phyloP scores from a whole-genome alignment of 2,888 invertebrate genomes.

The Mimachlamys varia region DNA sequence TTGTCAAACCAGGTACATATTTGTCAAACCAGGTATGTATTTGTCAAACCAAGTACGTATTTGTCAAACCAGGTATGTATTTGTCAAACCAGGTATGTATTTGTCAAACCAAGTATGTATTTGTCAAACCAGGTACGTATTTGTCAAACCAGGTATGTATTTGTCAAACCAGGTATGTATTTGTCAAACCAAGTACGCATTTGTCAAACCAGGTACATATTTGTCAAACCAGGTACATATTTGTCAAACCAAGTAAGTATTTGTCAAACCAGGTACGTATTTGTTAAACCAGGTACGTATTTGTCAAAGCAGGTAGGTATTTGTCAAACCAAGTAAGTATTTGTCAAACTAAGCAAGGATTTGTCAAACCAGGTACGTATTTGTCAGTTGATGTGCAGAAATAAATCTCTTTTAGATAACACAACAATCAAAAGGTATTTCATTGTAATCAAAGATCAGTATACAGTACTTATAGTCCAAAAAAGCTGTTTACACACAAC shows the following conservation, averaged over 20 bases:
- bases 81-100: slow-evolving; percentile 93
- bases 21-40: slow-evolving; percentile 93
- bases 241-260: slow-evolving; percentile 93
- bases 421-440: background rate
- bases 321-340: no score
- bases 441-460: background rate
- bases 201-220: slow-evolving; percentile 91
- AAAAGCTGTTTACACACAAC: no score
- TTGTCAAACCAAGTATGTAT: no score
- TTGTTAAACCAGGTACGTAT: no score
- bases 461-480: background rate
- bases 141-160: slow-evolving; percentile 93
- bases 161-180: slow-evolving; percentile 93
- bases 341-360: no score
- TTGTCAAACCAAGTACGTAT: no score
- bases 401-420: no score
- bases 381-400: no score
- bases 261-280: slow-evolving; percentile 93
- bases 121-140: slow-evolving; percentile 93
- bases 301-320: no score
- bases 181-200: no score
- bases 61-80: slow-evolving; percentile 93
- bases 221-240: slow-evolving; percentile 86
- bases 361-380: slow-evolving; percentile 89
- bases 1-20: slow-evolving; percentile 86